Percentiles rank a stretch among this genome's conserved stretches.
These are phyloP conservation scores for Tineola bisselliella DNA, from an alignment of 2,888 invertebrate genomes.

Conservation along the genomic window DNA sequence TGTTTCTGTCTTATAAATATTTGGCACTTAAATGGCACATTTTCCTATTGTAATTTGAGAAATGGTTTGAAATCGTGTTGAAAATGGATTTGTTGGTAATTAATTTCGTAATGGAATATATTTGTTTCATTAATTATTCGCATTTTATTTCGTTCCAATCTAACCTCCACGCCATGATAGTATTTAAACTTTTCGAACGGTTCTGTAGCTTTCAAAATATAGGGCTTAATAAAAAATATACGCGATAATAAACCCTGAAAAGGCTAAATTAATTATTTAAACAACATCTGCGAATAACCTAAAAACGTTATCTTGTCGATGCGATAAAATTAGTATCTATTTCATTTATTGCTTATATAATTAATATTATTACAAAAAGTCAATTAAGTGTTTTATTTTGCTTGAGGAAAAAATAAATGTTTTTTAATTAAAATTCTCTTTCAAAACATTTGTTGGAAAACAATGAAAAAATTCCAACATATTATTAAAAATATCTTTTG, in stretches of 20 bases:
- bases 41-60: slow-evolving; percentile 63
- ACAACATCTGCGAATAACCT: no score
- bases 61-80: slow-evolving; percentile 66
- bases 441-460: neutral
- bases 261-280: no score
- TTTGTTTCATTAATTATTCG: slow-evolving; percentile 60
- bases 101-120: slow-evolving; percentile 69
- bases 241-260: no score
- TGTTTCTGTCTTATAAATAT: slow-evolving; percentile 53
- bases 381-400: no score
- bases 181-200: neutral
- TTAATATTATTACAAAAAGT: no score
- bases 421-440: neutral
- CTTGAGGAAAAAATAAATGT: no score
- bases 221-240: no score
- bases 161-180: neutral
- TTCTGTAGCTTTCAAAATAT: no score
- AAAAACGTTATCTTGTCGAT: no score
- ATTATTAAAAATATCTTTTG: neutral
- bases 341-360: no score
- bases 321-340: no score
- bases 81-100: slow-evolving; percentile 70
- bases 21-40: slow-evolving; percentile 67
- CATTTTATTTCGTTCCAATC: slow-evolving; percentile 55
- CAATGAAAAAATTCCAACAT: neutral